Evolutionary conservation across 2,113 vertebrate genomes (phyloP).

Genomic region (Prunella fulvescens): DNA sequence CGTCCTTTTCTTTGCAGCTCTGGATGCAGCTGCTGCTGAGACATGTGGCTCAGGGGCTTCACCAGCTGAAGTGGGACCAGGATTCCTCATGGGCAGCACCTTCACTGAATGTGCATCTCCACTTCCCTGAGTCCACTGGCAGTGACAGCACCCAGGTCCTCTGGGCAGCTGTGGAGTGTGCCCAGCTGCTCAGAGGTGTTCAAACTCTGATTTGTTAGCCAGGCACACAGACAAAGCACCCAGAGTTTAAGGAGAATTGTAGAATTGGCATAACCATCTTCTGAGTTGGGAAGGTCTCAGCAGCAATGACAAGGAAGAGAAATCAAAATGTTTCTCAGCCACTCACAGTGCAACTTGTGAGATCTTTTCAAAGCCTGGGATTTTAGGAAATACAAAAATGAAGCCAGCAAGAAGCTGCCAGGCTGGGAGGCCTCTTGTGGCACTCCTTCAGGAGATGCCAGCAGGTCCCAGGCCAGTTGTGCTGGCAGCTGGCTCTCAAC

Average conservation of each 20-base stretch:
- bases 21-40: background rate
- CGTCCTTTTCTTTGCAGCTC: background rate
- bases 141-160: background rate
- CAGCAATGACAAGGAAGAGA: background rate
- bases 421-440: background rate
- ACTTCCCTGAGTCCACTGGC: background rate
- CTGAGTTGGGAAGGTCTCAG: background rate
- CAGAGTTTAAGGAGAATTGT: background rate
- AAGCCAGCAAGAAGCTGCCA: background rate
- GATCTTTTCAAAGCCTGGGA: background rate
- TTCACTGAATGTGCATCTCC: background rate
- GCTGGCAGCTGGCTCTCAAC: background rate
- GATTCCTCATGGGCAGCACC: background rate
- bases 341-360: background rate
- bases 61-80: background rate
- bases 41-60: background rate
- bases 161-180: background rate
- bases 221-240: background rate
- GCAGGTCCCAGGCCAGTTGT: background rate
- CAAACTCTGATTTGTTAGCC: background rate
- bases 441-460: background rate
- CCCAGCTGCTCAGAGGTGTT: background rate
- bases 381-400: background rate
- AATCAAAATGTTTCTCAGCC: background rate
- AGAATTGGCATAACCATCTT: background rate